phyloP scores from a whole-genome alignment of 2,797 vertebrate species.

The Gambelia wislizenii region DNA sequence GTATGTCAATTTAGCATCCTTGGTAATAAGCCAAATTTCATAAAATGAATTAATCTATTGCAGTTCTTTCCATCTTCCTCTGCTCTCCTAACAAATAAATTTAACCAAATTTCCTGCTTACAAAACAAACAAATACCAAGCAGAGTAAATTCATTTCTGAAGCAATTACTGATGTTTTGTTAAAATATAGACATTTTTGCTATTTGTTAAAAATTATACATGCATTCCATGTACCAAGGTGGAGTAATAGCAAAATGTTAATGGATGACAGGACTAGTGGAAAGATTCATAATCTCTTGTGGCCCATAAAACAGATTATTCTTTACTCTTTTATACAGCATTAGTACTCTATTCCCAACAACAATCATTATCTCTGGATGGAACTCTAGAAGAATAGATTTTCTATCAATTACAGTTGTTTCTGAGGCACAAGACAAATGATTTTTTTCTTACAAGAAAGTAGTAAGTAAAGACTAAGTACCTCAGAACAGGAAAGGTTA shows the following conservation, averaged over 20 bases:
- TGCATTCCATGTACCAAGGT: background rate
- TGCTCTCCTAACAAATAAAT: background rate
- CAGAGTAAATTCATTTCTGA: background rate
- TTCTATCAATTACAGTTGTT: background rate
- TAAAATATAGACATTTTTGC: background rate
- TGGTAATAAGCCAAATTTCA: background rate
- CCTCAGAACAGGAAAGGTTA: background rate
- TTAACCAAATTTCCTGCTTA: background rate
- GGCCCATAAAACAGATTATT: background rate
- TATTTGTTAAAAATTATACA: background rate
- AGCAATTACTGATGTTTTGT: background rate
- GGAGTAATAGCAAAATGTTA: background rate
- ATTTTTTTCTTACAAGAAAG: conserved; percentile 13
- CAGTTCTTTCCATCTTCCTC: background rate
- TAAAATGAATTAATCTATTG: background rate
- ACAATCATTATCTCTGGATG: background rate
- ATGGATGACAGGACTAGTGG: background rate
- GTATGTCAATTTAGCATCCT: background rate
- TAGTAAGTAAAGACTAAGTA: background rate
- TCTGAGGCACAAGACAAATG: background rate
- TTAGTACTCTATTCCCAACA: background rate
- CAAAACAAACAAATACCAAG: background rate
- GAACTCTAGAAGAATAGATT: background rate
- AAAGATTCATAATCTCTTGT: background rate
- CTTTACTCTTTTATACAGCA: background rate